These are phyloP conservation scores for Benthosema pterotum DNA, from an alignment of 2,797 vertebrate genomes.

Conservation along the genomic window DNA sequence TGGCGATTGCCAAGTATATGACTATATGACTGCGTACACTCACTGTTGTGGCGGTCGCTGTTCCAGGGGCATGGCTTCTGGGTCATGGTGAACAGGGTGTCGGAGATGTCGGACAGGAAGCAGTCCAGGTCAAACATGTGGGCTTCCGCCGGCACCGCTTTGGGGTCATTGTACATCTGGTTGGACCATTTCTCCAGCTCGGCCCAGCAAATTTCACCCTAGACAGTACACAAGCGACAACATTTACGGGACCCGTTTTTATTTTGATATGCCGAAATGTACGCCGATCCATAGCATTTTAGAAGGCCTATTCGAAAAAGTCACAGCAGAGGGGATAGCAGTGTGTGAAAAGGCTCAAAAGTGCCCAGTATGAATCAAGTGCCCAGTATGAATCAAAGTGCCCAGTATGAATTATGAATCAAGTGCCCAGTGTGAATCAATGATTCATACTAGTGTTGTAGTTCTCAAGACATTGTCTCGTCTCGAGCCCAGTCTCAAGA, in stretches of 20 bases:
- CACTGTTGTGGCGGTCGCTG: conserved; percentile 83
- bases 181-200: conserved; percentile 87
- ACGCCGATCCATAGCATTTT: conserved; percentile 16
- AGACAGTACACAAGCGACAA: conserved; percentile 31
- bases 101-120: conserved; percentile 94
- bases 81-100: conserved; percentile 98
- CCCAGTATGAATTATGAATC: no score
- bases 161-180: conserved; percentile 89
- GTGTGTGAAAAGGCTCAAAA: neutral
- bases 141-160: conserved; percentile 82
- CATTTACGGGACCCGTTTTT: conserved; percentile 8
- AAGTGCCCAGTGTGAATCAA: no score
- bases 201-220: conserved; percentile 79
- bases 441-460: no score
- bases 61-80: conserved; percentile 84
- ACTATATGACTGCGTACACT: conserved; percentile 49
- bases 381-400: no score
- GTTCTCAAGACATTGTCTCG: no score
- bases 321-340: neutral
- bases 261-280: neutral
- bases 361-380: no score
- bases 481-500: no score
- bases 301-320: conserved; percentile 27
- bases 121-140: conserved; percentile 93
- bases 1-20: no score